Percentiles rank a stretch among this genome's conserved stretches.
Conservation (phyloP, 2,888 invertebrate species). For the Erynnis tages region DNA sequence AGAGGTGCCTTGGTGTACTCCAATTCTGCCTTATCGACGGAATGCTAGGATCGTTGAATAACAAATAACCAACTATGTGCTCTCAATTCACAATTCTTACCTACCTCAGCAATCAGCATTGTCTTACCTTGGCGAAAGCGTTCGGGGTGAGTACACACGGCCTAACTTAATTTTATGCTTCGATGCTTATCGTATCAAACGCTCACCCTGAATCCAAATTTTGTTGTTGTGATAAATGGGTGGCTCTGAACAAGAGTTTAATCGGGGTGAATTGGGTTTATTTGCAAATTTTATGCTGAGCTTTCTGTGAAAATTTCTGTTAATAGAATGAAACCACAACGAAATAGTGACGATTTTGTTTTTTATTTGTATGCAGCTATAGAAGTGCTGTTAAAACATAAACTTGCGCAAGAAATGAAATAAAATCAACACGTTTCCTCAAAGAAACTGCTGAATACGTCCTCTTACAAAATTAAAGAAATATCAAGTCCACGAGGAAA, state of each 20-base stretch:
- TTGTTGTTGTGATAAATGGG: constrained; percentile 18
- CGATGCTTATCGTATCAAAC: constrained; percentile 24
- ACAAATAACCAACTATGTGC: constrained; percentile 29
- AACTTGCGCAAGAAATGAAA: no score
- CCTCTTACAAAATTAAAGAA: no score
- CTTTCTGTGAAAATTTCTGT: no score
- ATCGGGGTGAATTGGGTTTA: not conserved
- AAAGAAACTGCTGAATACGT: no score
- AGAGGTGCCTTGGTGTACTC: constrained; percentile 7
- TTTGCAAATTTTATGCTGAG: no score
- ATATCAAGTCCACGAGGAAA: not conserved
- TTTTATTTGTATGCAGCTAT: no score
- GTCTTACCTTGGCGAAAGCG: constrained; percentile 22
- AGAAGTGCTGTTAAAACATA: no score
- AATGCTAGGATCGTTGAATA: constrained; percentile 29
- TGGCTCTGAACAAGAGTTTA: constrained; percentile 1
- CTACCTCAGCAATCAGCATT: constrained; percentile 23
- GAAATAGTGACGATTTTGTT: no score
- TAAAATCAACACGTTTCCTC: no score
- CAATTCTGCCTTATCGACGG: constrained; percentile 25
- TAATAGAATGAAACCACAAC: no score
- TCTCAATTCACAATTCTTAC: constrained; percentile 25
- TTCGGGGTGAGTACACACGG: constrained; percentile 21
- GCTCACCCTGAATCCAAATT: constrained; percentile 15
- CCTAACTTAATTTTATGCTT: constrained; percentile 26